Evolutionary conservation across 2,888 invertebrate species (phyloP), one percentile per base, ranked within the genome.

Genomic region (Tuta absoluta): DNA sequence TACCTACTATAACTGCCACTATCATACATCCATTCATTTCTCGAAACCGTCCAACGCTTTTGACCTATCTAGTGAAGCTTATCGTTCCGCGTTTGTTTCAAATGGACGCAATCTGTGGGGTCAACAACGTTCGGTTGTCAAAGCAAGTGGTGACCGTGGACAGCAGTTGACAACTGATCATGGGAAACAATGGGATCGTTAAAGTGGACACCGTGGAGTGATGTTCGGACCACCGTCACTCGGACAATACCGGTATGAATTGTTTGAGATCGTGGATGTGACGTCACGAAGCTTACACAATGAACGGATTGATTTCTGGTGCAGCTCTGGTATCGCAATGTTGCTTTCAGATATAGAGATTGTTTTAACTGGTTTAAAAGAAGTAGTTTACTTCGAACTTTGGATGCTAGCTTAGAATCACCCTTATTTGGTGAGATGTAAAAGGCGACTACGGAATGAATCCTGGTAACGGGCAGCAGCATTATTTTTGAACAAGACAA

Each of bases 111-210:
- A 64, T 64, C 45, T n/a, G 45, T 11, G 49, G 28, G 64, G 62
- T 68, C 38, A 21, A 11, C 4, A 0, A 23, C n/a, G 41, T 17
- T 23, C 70, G 64, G 71, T 19, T 62, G 64, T 67, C 61, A 49
- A 49, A 63, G 67, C 63, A 65, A 69, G 68, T 69, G 67, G 69
- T 77, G 68, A 75, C 73, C 71, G 77, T 72, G 79, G 78, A 78
- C 80, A 79, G 72, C 75, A 75, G 85, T 86, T 87, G 86, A 87
- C 89, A 87, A 82, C 80, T 80, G 84, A 87, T 87, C 82, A 80
- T 78, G 72, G 81, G 73, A 87, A 86, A 91, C 91, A 91, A 91
- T 91, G 76, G 89, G 79, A 81, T 90, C 89, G 83, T 90, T 90
- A 89, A 84, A 85, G 81, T 84, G 85, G 84, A 83, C 86, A 84